Evolutionary conservation across 2,113 vertebrate genomes (phyloP).

Genomic region (Varanus komodoensis): DNA sequence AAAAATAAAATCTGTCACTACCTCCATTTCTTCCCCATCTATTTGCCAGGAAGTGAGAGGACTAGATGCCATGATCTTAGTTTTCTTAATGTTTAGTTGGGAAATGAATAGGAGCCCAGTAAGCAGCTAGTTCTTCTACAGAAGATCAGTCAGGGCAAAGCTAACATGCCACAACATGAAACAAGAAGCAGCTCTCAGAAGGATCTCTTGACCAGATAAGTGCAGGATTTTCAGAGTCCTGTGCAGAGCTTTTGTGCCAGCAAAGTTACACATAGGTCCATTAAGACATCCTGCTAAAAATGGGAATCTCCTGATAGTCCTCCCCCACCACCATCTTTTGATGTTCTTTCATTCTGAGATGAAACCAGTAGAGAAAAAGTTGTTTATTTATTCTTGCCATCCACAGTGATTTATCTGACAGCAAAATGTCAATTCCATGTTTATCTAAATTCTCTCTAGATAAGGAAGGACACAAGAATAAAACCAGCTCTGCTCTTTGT

Average conservation of each 20-base stretch:
- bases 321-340: background rate
- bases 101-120: background rate
- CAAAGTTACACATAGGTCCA: conserved; percentile 48
- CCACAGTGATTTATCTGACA: background rate
- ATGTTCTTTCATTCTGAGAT: background rate
- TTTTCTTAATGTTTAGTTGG: too few relatives aligned
- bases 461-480: fast-evolving
- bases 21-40: too few relatives aligned
- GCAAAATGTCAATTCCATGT: background rate
- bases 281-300: conserved; percentile 11
- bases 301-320: conserved; percentile 30
- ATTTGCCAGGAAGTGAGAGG: too few relatives aligned
- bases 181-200: background rate
- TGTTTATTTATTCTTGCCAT: background rate
- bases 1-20: too few relatives aligned
- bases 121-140: background rate
- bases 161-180: too few relatives aligned
- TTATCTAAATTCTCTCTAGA: background rate
- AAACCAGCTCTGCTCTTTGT: background rate
- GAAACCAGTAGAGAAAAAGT: background rate
- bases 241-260: conserved; percentile 33
- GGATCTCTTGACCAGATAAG: conserved; percentile 21
- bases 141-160: background rate
- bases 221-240: conserved; percentile 13
- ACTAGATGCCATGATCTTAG: too few relatives aligned